A percentile compares a stretch with the other conserved stretches of the same genome.
phyloP scores from a whole-genome alignment of 2,888 invertebrate species.

The Rhodophaea formosa region DNA sequence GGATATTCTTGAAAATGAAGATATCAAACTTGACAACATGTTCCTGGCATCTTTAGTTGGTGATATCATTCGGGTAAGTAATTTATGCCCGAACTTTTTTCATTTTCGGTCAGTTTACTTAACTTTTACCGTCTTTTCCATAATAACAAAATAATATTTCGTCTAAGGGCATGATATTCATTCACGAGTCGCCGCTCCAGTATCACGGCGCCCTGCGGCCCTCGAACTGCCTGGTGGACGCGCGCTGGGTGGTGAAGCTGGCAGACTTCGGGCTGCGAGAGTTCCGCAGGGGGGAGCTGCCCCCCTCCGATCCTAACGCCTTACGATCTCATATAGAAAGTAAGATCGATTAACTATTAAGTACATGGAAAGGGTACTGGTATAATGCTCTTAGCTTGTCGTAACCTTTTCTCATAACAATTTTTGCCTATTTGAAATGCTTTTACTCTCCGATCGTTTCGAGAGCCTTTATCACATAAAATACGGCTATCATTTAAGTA shows the following conservation, averaged over 20 bases:
- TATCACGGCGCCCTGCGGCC: constrained; percentile 94
- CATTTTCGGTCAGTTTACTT: neutral
- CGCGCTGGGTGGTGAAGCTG: constrained; percentile 96
- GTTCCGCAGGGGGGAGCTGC: constrained; percentile 89
- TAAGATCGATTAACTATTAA: constrained; percentile 57
- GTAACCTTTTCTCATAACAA: neutral
- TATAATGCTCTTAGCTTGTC: neutral
- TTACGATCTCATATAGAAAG: constrained; percentile 86
- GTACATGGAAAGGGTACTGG: constrained; percentile 8
- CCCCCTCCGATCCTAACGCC: constrained; percentile 81
- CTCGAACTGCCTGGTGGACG: constrained; percentile 96
- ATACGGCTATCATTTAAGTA: neutral
- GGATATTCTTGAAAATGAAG: constrained; percentile 97
- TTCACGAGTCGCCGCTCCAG: constrained; percentile 92
- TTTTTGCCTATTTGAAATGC: neutral
- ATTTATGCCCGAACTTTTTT: neutral
- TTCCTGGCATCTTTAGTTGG: constrained; percentile 97
- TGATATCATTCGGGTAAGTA: constrained; percentile 94
- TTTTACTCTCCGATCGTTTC: neutral
- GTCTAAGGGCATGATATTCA: constrained; percentile 91
- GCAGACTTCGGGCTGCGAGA: constrained; percentile 95
- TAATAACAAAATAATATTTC: constrained; percentile 3
- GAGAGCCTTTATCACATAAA: neutral
- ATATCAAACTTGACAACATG: constrained; percentile 97
- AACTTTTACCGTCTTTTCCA: neutral